These are phyloP conservation scores for Salvelinus fontinalis DNA, from an alignment of 2,113 vertebrate genomes.

Conservation along the genomic window DNA sequence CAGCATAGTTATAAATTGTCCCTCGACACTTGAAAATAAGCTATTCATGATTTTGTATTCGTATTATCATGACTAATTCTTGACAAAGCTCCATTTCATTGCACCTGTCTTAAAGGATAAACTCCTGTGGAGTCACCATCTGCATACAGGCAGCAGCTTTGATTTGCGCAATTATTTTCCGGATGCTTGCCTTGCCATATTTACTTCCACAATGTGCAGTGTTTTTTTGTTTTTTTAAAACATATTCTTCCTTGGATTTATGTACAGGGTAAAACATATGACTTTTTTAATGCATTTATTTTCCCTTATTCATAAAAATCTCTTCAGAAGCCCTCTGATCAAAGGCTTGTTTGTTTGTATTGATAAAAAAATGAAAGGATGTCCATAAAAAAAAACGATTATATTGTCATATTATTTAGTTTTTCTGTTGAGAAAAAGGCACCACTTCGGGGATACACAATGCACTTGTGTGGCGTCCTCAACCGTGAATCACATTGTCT, in stretches of 20 bases:
- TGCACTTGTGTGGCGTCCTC: conserved; percentile 39
- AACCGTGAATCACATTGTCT: conserved; percentile 17
- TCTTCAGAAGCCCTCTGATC: not conserved
- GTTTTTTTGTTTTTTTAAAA: not conserved
- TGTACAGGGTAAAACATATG: too few species aligned
- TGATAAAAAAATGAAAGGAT: conserved; percentile 11
- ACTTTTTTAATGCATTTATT: not conserved
- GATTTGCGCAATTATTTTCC: not conserved
- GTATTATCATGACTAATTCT: not conserved
- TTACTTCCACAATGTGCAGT: not conserved
- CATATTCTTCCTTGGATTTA: not conserved
- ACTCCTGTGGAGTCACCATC: not conserved
- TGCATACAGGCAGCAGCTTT: not conserved
- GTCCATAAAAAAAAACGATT: not conserved
- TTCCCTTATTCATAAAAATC: not conserved
- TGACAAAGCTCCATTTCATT: conserved; percentile 12
- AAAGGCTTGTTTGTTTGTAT: not conserved
- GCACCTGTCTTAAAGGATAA: not conserved
- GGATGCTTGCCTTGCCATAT: not conserved
- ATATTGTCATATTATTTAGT: conserved; percentile 1
- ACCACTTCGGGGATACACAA: conserved; percentile 55
- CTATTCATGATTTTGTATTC: conserved; percentile 15
- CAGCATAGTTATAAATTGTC: conserved; percentile 4
- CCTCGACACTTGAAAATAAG: conserved; percentile 27
- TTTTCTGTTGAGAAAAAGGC: conserved; percentile 13